A percentile compares a stretch with the other conserved stretches of the same genome.
Evolutionary conservation across 2,797 vertebrate genomes (phyloP).

Genomic region (Cuculus canorus): DNA sequence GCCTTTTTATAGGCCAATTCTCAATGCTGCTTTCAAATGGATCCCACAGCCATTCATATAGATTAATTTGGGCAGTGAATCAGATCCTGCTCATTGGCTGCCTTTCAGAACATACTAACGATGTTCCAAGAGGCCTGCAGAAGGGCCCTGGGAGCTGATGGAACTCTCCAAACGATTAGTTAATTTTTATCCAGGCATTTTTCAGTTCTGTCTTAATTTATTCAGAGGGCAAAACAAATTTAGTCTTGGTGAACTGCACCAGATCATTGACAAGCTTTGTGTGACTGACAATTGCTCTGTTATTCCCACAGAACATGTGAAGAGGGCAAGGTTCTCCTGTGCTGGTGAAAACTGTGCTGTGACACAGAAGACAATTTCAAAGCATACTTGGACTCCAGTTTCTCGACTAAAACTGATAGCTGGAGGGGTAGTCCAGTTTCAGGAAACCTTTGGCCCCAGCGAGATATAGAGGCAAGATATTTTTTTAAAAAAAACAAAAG

Average conservation of each 20-base stretch:
- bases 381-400: not conserved
- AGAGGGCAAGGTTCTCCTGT: not conserved
- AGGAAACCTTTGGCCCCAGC: not conserved
- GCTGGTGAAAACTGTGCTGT: not conserved
- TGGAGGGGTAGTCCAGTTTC: not conserved
- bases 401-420: not conserved
- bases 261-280: not conserved
- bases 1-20: conserved; percentile 70
- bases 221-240: conserved; percentile 51
- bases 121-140: not conserved
- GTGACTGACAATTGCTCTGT: conserved; percentile 8
- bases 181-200: conserved; percentile 57
- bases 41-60: conserved; percentile 70
- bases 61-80: conserved; percentile 70
- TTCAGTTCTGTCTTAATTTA: conserved; percentile 50
- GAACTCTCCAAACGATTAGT: conserved; percentile 67
- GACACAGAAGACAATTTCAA: not conserved
- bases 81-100: conserved; percentile 69
- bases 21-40: conserved; percentile 68
- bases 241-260: not conserved
- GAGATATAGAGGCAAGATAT: not conserved
- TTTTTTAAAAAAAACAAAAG: not conserved
- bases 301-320: not conserved
- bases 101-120: conserved; percentile 56
- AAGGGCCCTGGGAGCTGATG: not conserved